These are phyloP conservation scores for Archegozetes longisetosus DNA, from an alignment of 1,140 invertebrate genomes.

Conservation along the genomic window DNA sequence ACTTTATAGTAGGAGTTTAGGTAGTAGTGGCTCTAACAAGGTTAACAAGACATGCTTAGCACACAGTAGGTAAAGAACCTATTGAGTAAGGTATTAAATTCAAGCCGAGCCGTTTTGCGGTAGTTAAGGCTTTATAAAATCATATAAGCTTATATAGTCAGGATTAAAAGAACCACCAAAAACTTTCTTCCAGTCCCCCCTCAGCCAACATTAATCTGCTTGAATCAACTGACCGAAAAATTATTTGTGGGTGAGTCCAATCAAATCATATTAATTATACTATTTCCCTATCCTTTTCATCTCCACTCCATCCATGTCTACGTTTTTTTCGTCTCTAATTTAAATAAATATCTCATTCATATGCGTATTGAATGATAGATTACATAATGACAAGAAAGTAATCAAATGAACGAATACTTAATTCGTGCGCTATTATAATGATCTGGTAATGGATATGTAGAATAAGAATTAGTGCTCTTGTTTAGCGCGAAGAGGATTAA, in stretches of 20 bases:
- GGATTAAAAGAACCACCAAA: background rate
- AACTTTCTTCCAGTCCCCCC: background rate
- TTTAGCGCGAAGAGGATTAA: no score
- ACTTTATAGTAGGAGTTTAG: background rate
- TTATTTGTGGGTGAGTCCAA: background rate
- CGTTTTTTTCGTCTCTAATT: background rate
- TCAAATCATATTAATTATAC: background rate
- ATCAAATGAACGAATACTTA: no score
- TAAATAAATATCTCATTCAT: no score
- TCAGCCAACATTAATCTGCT: background rate
- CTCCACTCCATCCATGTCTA: background rate
- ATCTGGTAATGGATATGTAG: no score
- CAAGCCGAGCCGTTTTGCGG: slow-evolving; percentile 5
- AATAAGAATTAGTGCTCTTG: no score
- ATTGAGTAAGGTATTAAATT: slow-evolving; percentile 1
- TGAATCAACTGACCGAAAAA: background rate
- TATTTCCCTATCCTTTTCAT: background rate
- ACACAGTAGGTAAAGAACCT: slow-evolving; percentile 4
- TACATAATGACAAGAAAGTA: no score
- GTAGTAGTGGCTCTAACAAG: background rate
- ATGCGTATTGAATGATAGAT: no score
- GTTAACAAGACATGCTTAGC: slow-evolving; percentile 4
- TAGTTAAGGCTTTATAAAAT: slow-evolving; percentile 8
- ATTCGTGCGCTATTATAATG: no score
- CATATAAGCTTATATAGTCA: background rate